phyloP scores from a whole-genome alignment of 2,888 invertebrate genomes.

The Seira musarum region DNA sequence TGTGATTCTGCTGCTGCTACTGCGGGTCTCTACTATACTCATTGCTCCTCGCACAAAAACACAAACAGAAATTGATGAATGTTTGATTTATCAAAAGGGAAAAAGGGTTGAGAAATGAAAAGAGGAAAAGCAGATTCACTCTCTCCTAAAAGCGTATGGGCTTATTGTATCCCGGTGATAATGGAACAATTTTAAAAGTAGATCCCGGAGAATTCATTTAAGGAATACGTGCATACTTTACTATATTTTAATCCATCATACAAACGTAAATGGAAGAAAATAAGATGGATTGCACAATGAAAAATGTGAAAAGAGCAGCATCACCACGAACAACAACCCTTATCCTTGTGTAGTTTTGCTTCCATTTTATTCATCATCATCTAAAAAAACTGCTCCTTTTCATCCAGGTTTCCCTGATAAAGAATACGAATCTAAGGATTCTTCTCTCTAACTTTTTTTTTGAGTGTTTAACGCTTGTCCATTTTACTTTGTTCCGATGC shows the following conservation, averaged over 20 bases:
- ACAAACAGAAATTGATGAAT: background rate
- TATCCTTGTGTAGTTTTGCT: conserved; percentile 1
- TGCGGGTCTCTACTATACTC: background rate
- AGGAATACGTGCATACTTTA: background rate
- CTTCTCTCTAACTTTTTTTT: conserved; percentile 27
- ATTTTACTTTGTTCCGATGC: conserved; percentile 55
- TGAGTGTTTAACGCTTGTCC: conserved; percentile 59
- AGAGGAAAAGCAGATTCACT: background rate
- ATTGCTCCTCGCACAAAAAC: background rate
- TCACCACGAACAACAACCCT: background rate
- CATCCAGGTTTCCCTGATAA: conserved; percentile 36
- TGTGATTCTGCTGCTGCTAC: conserved; percentile 1
- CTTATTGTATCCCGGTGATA: background rate
- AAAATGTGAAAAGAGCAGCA: conserved; percentile 32
- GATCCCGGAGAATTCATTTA: conserved; percentile 12
- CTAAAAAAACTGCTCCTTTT: conserved; percentile 34
- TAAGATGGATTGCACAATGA: conserved; percentile 35
- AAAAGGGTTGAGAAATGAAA: conserved; percentile 13
- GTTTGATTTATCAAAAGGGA: conserved; percentile 7
- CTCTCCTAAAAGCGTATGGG: background rate
- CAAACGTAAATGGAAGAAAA: conserved; percentile 14
- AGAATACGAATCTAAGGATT: conserved; percentile 28
- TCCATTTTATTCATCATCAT: conserved; percentile 25
- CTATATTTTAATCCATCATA: background rate
- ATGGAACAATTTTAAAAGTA: background rate